Evolutionary conservation across 2,113 vertebrate species (phyloP).

Genomic region (Gadus macrocephalus): DNA sequence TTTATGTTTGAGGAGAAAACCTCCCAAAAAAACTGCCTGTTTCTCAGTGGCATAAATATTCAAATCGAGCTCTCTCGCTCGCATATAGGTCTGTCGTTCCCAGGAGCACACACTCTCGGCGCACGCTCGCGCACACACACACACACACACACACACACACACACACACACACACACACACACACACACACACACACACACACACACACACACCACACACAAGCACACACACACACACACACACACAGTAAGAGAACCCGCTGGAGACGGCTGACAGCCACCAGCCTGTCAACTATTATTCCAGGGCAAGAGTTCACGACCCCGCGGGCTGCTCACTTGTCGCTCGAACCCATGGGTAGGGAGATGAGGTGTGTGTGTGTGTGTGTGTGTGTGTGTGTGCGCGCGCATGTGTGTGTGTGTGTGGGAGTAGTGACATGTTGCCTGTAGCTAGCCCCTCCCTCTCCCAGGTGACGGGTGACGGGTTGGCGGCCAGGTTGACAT

Average conservation of each 20-base stretch:
- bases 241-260: not conserved
- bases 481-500: no score
- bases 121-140: not conserved
- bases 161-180: not conserved
- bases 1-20: not conserved
- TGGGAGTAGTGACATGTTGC: no score
- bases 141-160: not conserved
- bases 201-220: no score
- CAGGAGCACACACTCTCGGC: not conserved
- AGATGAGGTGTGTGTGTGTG: constrained; percentile 1
- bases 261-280: constrained; percentile 18
- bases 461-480: no score
- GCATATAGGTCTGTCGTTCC: constrained; percentile 2
- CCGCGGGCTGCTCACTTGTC: not conserved
- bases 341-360: not conserved
- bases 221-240: not conserved
- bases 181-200: not conserved
- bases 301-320: constrained; percentile 32
- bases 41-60: constrained; percentile 35
- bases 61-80: constrained; percentile 12
- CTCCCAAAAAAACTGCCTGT: not conserved
- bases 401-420: not conserved
- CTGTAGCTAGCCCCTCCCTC: no score
- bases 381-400: not conserved
- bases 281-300: constrained; percentile 28